phyloP scores from a whole-genome alignment of 1,140 invertebrate genomes.

The Aphelenchoides fujianensis region DNA sequence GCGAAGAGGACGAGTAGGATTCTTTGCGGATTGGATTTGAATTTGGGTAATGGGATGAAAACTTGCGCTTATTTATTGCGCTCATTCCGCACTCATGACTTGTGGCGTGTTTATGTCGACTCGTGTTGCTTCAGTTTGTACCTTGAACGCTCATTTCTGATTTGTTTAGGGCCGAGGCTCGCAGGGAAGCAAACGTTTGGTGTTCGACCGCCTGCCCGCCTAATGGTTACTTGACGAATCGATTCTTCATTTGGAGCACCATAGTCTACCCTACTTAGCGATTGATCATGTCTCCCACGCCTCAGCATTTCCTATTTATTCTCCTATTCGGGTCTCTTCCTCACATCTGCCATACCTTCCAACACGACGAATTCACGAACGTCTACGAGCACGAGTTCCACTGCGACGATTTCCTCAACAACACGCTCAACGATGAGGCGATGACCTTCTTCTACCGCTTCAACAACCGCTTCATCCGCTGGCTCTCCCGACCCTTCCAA shows the following conservation, averaged over 20 bases:
- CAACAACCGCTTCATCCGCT: slow-evolving; percentile 44
- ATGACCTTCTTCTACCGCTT: slow-evolving; percentile 49
- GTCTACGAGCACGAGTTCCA: background rate
- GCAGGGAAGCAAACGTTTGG: no score
- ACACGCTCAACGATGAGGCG: slow-evolving; percentile 42
- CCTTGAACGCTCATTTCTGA: no score
- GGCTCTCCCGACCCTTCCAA: slow-evolving; percentile 45
- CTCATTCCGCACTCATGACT: no score
- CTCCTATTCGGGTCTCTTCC: background rate
- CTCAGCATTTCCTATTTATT: slow-evolving; percentile 1
- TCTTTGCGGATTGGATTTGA: no score
- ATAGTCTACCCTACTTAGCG: background rate
- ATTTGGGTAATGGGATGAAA: no score
- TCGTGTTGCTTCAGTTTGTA: no score
- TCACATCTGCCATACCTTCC: background rate
- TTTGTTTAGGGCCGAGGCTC: no score
- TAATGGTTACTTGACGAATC: background rate
- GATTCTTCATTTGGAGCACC: background rate
- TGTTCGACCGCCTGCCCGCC: background rate
- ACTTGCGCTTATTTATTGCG: no score
- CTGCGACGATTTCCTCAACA: slow-evolving; percentile 6
- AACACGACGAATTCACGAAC: background rate
- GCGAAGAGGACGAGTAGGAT: no score
- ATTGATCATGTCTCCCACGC: background rate
- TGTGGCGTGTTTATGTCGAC: no score